phyloP scores from a whole-genome alignment of 2,888 invertebrate species.

The Cordylochernes scorpioides region DNA sequence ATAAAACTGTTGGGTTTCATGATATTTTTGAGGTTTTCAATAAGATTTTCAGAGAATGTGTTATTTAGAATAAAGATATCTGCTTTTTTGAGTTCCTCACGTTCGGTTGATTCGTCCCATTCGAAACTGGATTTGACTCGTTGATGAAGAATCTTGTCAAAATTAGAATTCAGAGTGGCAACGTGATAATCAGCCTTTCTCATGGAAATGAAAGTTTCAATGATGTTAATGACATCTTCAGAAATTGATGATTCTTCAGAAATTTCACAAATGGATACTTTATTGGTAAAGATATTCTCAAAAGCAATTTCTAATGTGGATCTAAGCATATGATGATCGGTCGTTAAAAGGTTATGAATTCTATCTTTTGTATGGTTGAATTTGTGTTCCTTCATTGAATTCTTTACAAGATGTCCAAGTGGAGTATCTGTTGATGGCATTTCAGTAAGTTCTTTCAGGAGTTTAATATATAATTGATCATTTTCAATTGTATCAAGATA shows the following conservation, averaged over 20 bases:
- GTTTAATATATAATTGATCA: conserved; percentile 10
- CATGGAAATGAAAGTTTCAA: conserved; percentile 10
- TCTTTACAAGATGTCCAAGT: too few species aligned
- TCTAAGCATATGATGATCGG: conserved; percentile 17
- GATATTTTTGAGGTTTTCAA: conserved; percentile 23
- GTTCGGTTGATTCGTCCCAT: neutral
- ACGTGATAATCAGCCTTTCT: too few species aligned
- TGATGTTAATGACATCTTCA: conserved; percentile 6
- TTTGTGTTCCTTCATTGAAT: too few species aligned
- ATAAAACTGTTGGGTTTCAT: conserved; percentile 41
- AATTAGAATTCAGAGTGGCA: too few species aligned
- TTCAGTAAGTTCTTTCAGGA: conserved; percentile 4
- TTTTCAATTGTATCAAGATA: conserved; percentile 11
- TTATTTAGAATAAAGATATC: neutral
- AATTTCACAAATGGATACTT: conserved; percentile 44
- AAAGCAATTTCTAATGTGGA: conserved; percentile 37
- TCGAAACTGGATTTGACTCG: too few species aligned
- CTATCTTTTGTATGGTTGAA: too few species aligned
- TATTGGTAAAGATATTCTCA: conserved; percentile 44
- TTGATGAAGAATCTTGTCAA: too few species aligned
- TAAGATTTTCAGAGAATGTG: conserved; percentile 6
- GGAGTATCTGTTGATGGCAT: conserved; percentile 5
- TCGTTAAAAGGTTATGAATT: too few species aligned
- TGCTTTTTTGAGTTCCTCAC: conserved; percentile 1
- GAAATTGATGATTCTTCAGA: conserved; percentile 15